Percentiles rank a stretch among this genome's conserved stretches.
These are phyloP conservation scores for Colinus virginianus DNA, from an alignment of 2,113 vertebrate species.

Conservation along the genomic window DNA sequence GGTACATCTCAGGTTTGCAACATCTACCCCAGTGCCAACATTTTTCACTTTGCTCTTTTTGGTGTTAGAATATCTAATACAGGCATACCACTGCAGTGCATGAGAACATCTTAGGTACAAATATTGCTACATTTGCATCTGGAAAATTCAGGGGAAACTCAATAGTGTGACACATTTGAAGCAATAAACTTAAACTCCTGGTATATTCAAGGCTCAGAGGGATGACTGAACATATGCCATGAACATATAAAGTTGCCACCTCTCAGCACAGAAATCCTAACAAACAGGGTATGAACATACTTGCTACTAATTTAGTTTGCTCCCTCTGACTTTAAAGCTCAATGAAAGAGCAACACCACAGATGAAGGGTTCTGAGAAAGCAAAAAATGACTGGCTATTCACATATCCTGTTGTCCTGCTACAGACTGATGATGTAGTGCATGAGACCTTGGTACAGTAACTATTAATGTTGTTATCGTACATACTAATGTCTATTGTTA, in stretches of 20 bases:
- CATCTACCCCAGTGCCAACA: neutral
- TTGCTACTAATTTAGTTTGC: neutral
- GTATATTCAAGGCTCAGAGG: neutral
- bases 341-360: neutral
- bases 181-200: neutral
- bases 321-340: slow-evolving; percentile 17
- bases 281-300: neutral
- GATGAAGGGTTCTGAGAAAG: neutral
- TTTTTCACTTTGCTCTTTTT: neutral
- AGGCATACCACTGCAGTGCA: neutral
- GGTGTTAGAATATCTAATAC: neutral
- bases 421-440: neutral
- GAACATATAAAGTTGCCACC: slow-evolving; percentile 18
- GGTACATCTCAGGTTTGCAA: neutral
- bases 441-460: neutral
- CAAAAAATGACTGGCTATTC: neutral
- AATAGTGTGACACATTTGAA: neutral
- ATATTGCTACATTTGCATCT: neutral
- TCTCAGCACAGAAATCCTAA: slow-evolving; percentile 9
- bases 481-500: neutral
- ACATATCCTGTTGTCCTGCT: neutral
- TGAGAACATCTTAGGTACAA: fast-evolving
- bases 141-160: neutral
- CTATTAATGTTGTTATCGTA: neutral
- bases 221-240: slow-evolving; percentile 22